phyloP scores from a whole-genome alignment of 1,140 invertebrate genomes.

The Polypedilum pembai region DNA sequence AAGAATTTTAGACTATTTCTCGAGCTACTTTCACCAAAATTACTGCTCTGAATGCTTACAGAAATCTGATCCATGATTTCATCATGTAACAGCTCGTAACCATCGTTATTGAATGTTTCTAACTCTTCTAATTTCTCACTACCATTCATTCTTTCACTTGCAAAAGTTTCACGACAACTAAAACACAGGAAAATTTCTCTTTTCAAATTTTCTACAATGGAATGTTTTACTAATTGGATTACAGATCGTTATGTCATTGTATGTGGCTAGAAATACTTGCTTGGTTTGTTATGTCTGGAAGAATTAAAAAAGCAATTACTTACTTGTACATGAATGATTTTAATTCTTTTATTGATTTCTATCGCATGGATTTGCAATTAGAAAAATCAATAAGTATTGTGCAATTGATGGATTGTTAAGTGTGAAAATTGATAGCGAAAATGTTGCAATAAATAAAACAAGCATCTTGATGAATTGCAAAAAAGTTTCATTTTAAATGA shows the following conservation, averaged over 20 bases:
- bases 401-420: too few relatives aligned
- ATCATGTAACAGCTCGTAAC: background rate
- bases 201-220: too few relatives aligned
- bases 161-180: background rate
- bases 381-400: too few relatives aligned
- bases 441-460: too few relatives aligned
- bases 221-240: background rate
- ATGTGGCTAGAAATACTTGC: background rate
- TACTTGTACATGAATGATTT: background rate
- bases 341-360: constrained; percentile 20
- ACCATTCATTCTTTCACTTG: background rate
- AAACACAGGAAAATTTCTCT: background rate
- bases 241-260: background rate
- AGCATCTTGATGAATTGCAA: too few relatives aligned
- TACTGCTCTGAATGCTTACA: background rate
- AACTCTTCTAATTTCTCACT: too few relatives aligned
- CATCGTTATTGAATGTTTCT: background rate
- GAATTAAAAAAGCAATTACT: background rate
- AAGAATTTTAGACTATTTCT: background rate
- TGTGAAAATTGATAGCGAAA: too few relatives aligned
- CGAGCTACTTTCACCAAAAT: background rate
- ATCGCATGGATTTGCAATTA: background rate
- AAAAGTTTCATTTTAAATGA: too few relatives aligned
- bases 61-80: background rate
- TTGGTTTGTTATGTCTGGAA: too few relatives aligned